Conservation (phyloP, 2,113 vertebrate genomes). For the Dasyornis broadbenti region DNA sequence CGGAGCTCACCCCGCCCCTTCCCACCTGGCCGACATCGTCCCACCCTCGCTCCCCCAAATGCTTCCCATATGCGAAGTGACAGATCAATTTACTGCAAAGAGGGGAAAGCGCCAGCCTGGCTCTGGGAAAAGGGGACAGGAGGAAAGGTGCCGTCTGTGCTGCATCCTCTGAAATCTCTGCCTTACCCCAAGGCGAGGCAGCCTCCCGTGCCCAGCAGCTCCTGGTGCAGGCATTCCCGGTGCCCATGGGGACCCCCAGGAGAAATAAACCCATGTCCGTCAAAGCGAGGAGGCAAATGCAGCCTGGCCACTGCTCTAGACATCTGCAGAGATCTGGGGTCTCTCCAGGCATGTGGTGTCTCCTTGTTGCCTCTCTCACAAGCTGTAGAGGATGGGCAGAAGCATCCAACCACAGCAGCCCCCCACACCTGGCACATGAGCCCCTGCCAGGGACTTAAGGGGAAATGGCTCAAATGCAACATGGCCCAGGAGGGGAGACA, state of each 20-base stretch:
- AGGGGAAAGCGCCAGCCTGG: background rate
- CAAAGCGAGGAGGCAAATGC: background rate
- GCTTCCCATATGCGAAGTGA: rapidly evolving
- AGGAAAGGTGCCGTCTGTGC: background rate
- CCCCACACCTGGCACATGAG: rapidly evolving
- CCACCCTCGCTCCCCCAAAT: rapidly evolving
- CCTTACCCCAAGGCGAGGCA: rapidly evolving
- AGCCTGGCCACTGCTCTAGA: background rate
- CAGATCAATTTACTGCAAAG: background rate
- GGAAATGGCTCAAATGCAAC: background rate
- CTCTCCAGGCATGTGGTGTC: background rate
- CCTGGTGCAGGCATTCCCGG: background rate
- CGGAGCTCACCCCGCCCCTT: background rate
- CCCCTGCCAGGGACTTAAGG: background rate
- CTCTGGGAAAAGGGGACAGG: background rate
- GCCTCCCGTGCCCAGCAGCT: background rate
- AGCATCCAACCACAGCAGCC: background rate
- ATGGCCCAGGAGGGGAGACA: rapidly evolving
- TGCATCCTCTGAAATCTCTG: background rate
- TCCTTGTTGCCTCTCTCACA: background rate
- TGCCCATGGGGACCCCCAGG: background rate
- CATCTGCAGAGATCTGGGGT: background rate
- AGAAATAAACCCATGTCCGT: rapidly evolving
- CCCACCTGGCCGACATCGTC: background rate
- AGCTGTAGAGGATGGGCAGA: background rate